phyloP scores from a whole-genome alignment of 2,797 vertebrate species.

The Pygocentrus nattereri region DNA sequence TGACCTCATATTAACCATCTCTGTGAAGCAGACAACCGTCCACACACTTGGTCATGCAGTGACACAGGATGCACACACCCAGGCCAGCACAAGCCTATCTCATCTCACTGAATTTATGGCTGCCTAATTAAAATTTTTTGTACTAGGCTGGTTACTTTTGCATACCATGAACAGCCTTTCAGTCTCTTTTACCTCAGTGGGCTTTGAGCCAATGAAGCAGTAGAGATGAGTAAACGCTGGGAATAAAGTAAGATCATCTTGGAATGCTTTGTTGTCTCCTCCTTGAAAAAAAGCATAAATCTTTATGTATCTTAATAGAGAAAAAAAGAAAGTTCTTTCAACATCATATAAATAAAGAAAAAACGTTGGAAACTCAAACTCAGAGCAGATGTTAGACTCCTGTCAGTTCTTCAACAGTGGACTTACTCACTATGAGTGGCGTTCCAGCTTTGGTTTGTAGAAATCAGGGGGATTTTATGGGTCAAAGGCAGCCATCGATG shows the following conservation, averaged over 20 bases:
- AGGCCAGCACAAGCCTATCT: neutral
- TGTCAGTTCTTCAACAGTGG: neutral
- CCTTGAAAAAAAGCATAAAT: conserved; percentile 24
- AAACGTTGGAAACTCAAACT: conserved; percentile 17
- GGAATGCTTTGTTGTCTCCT: conserved; percentile 31
- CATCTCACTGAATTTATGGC: neutral
- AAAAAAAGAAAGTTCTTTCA: neutral
- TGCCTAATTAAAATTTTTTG: neutral
- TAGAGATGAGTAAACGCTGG: conserved; percentile 7
- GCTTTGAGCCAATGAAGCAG: neutral
- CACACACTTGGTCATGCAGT: neutral
- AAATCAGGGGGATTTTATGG: conserved; percentile 10
- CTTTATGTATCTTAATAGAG: conserved; percentile 1
- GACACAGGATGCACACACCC: neutral
- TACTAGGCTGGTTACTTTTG: neutral
- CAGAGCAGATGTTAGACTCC: conserved; percentile 20
- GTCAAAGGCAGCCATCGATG: neutral
- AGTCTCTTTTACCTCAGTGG: neutral
- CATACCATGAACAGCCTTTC: neutral
- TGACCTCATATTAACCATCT: too few relatives aligned
- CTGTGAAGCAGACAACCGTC: neutral
- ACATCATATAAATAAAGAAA: conserved; percentile 23
- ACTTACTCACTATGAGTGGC: neutral
- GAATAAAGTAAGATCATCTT: neutral
- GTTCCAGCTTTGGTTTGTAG: conserved; percentile 19